These are phyloP conservation scores for Stratiomys singularior DNA, from an alignment of 2,888 invertebrate species.

Conservation along the genomic window DNA sequence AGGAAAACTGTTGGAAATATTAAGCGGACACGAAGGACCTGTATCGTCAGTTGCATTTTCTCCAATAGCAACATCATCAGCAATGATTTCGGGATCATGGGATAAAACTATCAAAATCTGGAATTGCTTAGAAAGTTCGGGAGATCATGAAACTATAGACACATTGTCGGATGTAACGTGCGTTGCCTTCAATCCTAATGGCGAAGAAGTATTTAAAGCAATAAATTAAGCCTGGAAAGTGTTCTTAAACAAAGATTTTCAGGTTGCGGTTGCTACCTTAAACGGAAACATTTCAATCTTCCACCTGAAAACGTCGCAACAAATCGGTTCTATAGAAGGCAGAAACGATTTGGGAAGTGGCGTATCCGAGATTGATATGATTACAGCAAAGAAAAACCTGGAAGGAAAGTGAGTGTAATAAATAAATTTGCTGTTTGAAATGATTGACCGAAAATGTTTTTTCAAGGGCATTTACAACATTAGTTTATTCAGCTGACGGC, in stretches of 20 bases:
- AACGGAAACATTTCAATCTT: conserved; percentile 88
- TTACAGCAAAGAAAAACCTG: conserved; percentile 86
- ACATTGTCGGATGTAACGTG: conserved; percentile 83
- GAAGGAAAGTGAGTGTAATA: conserved; percentile 79
- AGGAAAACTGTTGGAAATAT: conserved; percentile 88
- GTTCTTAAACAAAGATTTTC: conserved; percentile 43
- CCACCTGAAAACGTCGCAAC: conserved; percentile 75
- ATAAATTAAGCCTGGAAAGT: neutral
- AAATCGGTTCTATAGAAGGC: conserved; percentile 86
- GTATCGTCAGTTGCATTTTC: conserved; percentile 85
- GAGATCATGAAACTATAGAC: conserved; percentile 82
- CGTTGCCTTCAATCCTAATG: conserved; percentile 89
- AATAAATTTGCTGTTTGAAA: neutral
- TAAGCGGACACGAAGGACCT: conserved; percentile 94
- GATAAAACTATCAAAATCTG: conserved; percentile 92
- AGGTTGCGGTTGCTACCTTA: conserved; percentile 90
- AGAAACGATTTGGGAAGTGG: conserved; percentile 89
- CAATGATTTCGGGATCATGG: conserved; percentile 91
- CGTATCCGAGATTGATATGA: conserved; percentile 81
- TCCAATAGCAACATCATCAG: conserved; percentile 76
- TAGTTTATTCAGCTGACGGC: conserved; percentile 96
- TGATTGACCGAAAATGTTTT: conserved; percentile 51
- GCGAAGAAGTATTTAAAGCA: conserved; percentile 74
- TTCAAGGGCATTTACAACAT: conserved; percentile 85
- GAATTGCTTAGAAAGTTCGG: conserved; percentile 87